Evolutionary conservation across 1,140 invertebrate species (phyloP).

Genomic region (Lordiphosa stackelbergi): DNA sequence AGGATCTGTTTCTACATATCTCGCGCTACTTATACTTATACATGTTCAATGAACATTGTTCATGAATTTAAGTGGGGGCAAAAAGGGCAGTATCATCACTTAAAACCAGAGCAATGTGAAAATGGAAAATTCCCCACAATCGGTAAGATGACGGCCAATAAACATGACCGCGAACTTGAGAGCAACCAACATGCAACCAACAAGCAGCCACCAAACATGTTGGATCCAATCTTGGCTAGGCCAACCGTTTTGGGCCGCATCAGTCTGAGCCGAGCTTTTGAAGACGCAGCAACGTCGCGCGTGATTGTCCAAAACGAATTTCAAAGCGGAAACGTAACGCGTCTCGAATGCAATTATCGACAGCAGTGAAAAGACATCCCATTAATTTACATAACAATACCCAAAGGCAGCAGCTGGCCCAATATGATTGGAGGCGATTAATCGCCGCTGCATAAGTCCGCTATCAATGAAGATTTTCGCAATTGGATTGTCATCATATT

Average conservation of each 20-base stretch:
- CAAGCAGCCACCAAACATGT: constrained; percentile 7
- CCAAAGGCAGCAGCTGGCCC: constrained; percentile 1
- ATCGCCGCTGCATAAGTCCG: constrained; percentile 15
- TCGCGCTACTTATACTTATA: too few species aligned
- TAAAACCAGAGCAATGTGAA: constrained; percentile 12
- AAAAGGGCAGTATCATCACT: not conserved
- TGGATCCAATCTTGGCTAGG: constrained; percentile 16
- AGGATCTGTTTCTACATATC: too few species aligned
- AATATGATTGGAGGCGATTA: constrained; percentile 18
- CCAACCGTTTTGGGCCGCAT: not conserved
- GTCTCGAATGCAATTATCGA: constrained; percentile 7
- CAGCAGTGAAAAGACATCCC: not conserved
- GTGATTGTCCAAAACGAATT: too few species aligned
- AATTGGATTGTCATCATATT: constrained; percentile 36
- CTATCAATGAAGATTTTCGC: constrained; percentile 24
- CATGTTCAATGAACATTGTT: too few species aligned
- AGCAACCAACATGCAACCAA: not conserved
- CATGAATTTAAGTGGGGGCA: not conserved
- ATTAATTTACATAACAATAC: constrained; percentile 33
- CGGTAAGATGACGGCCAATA: constrained; percentile 32
- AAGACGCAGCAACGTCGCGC: constrained; percentile 19
- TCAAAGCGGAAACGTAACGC: constrained; percentile 1
- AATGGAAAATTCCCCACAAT: constrained; percentile 24
- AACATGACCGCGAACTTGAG: constrained; percentile 6
- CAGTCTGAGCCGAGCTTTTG: constrained; percentile 45